Conservation (phyloP, 2,888 invertebrate genomes). For the Ceraclea dissimilis region DNA sequence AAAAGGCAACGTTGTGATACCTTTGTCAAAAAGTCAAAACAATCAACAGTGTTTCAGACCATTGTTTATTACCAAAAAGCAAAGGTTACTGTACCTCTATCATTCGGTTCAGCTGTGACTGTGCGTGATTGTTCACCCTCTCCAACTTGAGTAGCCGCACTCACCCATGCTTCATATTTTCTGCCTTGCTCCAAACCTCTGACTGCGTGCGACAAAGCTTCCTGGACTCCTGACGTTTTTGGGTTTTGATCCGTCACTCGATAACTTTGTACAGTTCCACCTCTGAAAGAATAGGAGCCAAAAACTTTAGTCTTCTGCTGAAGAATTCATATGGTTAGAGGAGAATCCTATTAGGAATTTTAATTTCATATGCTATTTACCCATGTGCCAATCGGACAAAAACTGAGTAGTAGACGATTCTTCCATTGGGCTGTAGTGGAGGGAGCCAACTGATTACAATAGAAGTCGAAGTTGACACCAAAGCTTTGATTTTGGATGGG, state of each 20-base stretch:
- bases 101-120: slow-evolving; percentile 48
- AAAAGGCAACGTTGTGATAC: no score
- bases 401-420: slow-evolving; percentile 69
- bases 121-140: slow-evolving; percentile 55
- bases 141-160: slow-evolving; percentile 63
- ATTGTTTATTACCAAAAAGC: no score
- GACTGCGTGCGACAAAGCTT: slow-evolving; percentile 53
- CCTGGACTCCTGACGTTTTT: slow-evolving; percentile 20
- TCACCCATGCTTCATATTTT: slow-evolving; percentile 77
- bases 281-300: slow-evolving; percentile 14
- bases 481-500: slow-evolving; percentile 67
- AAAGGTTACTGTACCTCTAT: slow-evolving; percentile 21
- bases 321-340: no score
- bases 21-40: no score
- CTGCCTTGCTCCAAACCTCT: slow-evolving; percentile 61
- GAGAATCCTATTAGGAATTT: neutral
- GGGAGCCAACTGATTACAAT: slow-evolving; percentile 77
- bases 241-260: slow-evolving; percentile 26
- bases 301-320: neutral
- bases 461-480: slow-evolving; percentile 65
- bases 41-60: no score
- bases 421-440: slow-evolving; percentile 65
- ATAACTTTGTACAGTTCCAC: slow-evolving; percentile 21
- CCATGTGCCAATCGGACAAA: slow-evolving; percentile 35
- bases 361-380: slow-evolving; percentile 4